Evolutionary conservation across 2,888 invertebrate species (phyloP).

Genomic region (Caenorhabditis sulstoni): DNA sequence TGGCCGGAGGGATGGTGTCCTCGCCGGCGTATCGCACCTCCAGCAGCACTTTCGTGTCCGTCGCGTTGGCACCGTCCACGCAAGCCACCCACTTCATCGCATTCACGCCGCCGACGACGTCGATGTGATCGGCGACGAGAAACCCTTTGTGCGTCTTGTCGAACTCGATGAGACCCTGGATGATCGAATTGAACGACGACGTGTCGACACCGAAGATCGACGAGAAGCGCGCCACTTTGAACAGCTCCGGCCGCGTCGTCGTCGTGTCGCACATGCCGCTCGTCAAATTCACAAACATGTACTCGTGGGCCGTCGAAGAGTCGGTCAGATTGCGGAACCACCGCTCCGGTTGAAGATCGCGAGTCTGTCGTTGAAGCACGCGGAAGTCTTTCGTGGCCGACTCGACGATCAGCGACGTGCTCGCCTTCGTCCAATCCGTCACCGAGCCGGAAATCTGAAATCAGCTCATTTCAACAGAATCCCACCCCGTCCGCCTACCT

Average conservation of each 20-base stretch:
- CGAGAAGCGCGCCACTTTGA: constrained; percentile 16
- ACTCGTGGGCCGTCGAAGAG: no score
- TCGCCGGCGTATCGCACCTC: constrained; percentile 57
- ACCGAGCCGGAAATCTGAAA: constrained; percentile 50
- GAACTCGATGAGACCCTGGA: constrained; percentile 29
- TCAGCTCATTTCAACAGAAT: neutral
- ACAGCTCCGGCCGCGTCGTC: constrained; percentile 5
- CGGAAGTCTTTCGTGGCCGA: constrained; percentile 11
- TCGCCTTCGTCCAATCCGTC: constrained; percentile 15
- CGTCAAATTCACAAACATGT: no score
- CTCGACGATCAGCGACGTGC: constrained; percentile 36
- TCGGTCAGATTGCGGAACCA: constrained; percentile 23
- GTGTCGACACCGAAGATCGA: constrained; percentile 27
- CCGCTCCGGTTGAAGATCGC: constrained; percentile 11
- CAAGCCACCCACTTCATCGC: constrained; percentile 41
- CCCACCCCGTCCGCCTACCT: neutral
- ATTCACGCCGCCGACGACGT: constrained; percentile 48
- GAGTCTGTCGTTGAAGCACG: constrained; percentile 16
- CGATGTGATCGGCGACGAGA: neutral
- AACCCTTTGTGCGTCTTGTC: constrained; percentile 32
- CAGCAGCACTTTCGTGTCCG: constrained; percentile 21
- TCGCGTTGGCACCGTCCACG: constrained; percentile 23
- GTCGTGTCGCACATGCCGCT: no score
- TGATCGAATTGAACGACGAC: constrained; percentile 18
- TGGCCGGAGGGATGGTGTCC: constrained; percentile 24